Conservation (phyloP, 2,888 invertebrate species). For the Parnassius smintheus region DNA sequence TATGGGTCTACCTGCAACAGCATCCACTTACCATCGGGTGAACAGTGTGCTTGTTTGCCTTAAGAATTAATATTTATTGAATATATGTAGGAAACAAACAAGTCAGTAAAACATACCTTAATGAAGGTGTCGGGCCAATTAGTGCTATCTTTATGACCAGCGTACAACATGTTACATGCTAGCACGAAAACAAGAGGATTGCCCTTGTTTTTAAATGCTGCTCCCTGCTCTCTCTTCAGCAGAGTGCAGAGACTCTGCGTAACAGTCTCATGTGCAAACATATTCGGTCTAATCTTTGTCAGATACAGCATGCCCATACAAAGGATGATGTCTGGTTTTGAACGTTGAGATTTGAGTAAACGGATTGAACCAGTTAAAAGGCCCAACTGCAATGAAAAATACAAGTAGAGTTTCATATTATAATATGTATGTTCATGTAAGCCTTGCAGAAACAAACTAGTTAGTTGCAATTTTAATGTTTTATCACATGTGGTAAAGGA, state of each 20-base stretch:
- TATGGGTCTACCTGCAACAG: too few species aligned
- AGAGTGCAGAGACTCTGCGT: constrained; percentile 90
- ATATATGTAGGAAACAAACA: too few species aligned
- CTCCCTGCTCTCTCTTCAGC: constrained; percentile 88
- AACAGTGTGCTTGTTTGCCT: too few species aligned
- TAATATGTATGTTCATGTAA: too few species aligned
- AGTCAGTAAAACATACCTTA: constrained; percentile 80
- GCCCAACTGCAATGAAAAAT: constrained; percentile 76
- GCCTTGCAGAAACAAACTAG: too few species aligned
- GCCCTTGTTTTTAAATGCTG: constrained; percentile 87
- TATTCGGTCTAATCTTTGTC: constrained; percentile 88
- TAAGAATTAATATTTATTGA: too few species aligned
- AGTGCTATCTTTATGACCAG: constrained; percentile 89
- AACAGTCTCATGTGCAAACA: constrained; percentile 88
- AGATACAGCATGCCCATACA: constrained; percentile 90
- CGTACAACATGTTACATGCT: constrained; percentile 91
- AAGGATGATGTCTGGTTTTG: constrained; percentile 90
- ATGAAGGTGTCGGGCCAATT: constrained; percentile 96
- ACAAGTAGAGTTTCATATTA: not conserved
- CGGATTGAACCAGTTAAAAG: constrained; percentile 94
- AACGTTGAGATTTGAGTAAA: constrained; percentile 86
- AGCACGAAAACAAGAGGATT: constrained; percentile 90
- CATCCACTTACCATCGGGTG: too few species aligned
- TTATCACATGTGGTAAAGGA: too few species aligned
- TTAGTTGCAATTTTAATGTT: too few species aligned